Conservation (phyloP, 1,140 invertebrate genomes). For the Leptinotarsa texana region DNA sequence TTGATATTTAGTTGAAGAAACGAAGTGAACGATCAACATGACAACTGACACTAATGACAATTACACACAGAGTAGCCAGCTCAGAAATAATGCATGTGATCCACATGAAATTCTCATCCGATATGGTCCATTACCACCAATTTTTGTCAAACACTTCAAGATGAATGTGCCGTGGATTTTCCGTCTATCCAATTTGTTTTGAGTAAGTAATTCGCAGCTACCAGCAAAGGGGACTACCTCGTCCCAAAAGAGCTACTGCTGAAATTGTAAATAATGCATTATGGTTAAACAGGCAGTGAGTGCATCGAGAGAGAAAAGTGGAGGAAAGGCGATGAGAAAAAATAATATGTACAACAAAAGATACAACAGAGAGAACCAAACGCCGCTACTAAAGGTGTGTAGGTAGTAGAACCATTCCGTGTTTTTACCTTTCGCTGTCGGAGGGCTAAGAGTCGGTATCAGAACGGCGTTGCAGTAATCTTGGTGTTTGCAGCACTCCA, state of each 20-base stretch:
- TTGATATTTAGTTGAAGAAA: too few relatives aligned
- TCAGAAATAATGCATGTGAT: too few relatives aligned
- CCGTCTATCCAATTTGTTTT: too few relatives aligned
- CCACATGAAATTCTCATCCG: too few relatives aligned
- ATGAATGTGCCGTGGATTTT: too few relatives aligned
- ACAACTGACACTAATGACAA: too few relatives aligned
- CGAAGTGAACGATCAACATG: too few relatives aligned
- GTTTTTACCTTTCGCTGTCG: slow-evolving; percentile 58
- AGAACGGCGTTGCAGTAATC: slow-evolving; percentile 62
- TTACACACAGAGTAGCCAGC: too few relatives aligned
- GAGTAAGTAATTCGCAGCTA: too few relatives aligned
- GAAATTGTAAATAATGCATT: slow-evolving; percentile 7
- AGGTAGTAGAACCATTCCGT: background rate
- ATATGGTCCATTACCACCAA: too few relatives aligned
- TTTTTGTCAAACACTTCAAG: too few relatives aligned
- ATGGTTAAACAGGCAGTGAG: slow-evolving; percentile 19
- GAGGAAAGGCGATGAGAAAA: slow-evolving; percentile 3
- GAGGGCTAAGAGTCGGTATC: slow-evolving; percentile 57
- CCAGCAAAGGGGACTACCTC: too few relatives aligned
- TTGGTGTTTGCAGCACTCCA: slow-evolving; percentile 67
- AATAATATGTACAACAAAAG: slow-evolving; percentile 22
- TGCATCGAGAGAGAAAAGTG: slow-evolving; percentile 16
- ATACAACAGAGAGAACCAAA: background rate
- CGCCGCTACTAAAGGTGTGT: background rate
- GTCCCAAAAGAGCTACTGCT: background rate